Evolutionary conservation across 2,888 invertebrate species (phyloP), one percentile per base, ranked within the genome.

Genomic region (Drosophila tanythrix): DNA sequence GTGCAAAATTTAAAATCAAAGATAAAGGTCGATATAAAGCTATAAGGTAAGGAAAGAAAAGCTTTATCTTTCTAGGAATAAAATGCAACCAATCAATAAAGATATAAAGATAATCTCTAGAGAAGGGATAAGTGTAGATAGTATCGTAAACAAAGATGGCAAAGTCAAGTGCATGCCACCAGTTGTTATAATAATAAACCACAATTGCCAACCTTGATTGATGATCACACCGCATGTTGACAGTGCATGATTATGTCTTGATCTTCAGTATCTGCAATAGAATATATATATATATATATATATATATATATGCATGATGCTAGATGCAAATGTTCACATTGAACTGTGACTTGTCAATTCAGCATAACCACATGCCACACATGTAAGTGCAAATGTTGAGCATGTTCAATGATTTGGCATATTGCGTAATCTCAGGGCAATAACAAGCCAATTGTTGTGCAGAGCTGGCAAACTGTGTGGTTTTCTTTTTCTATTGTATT

Each of bases 301-400:
- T 10, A 10, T 33, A 10, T 11, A 33, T 10, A 33, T 10, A 33
- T 33, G 10, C 31, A 33, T 33, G 31, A 33, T 33, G 31, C 25
- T 7, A 53, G 36, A 43, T 52, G 40, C 56, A 61, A 51, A 38
- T 62, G 10, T 61, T 56, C 51, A 48, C 61, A 74, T 79, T 74
- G 74, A 66, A 73, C 74, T 63, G 25, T 67, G 67, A 74, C 60
- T 67, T 52, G 56, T 63, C 73, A 70, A 40, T 57, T 38, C 21
- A 33, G 36, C n/a, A 48, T n/a, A 66, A 52, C 15, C 29, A 52
- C 25, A 46, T 3, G 7, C 21, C 15, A 15, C 25, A 55, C 18
- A 46, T 40, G 33, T 38, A 27, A 10, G 36, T 64, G 43, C 56
- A 74, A 74, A 64, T 74, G 63, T 38, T 46, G 57, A 64, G 64